A percentile compares a stretch with the other conserved stretches of the same genome.
phyloP scores from a whole-genome alignment of 92 coral and sea anemone species.

The Palythoa grandis region DNA sequence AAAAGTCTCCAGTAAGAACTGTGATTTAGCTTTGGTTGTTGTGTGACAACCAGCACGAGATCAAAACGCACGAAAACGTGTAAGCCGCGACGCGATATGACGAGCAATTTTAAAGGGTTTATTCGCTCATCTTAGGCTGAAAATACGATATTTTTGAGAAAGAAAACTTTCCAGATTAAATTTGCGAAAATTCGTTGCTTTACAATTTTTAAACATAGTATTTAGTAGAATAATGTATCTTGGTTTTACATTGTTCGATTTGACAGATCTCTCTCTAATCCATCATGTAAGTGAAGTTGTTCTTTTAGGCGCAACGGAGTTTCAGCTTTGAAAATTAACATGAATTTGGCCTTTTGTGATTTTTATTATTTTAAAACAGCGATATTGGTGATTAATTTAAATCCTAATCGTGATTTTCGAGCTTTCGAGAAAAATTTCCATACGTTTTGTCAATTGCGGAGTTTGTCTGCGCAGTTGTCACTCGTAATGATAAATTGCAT shows the following conservation, averaged over 20 bases:
- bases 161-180: background rate
- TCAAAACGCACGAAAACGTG: slow-evolving; percentile 33
- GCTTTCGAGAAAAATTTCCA: slow-evolving; percentile 18
- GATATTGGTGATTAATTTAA: slow-evolving; percentile 18
- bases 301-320: slow-evolving; percentile 15
- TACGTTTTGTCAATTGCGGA: background rate
- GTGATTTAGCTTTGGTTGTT: slow-evolving; percentile 36
- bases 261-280: slow-evolving; percentile 35
- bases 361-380: slow-evolving; percentile 5
- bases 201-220: background rate
- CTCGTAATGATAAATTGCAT: slow-evolving; percentile 19
- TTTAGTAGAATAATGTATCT: slow-evolving; percentile 22
- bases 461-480: background rate
- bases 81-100: slow-evolving; percentile 22
- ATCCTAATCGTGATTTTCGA: slow-evolving; percentile 12
- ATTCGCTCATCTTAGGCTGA: slow-evolving; percentile 24
- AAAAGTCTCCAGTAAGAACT: slow-evolving; percentile 42
- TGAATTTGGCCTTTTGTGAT: slow-evolving; percentile 2
- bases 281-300: slow-evolving; percentile 31
- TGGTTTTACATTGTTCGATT: slow-evolving; percentile 25
- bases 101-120: slow-evolving; percentile 25
- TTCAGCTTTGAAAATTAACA: slow-evolving; percentile 29
- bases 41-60: slow-evolving; percentile 40
- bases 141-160: background rate
- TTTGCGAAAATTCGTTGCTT: background rate